Evolutionary conservation across 2,797 vertebrate genomes (phyloP).

Genomic region (Coccyzus lansbergi): DNA sequence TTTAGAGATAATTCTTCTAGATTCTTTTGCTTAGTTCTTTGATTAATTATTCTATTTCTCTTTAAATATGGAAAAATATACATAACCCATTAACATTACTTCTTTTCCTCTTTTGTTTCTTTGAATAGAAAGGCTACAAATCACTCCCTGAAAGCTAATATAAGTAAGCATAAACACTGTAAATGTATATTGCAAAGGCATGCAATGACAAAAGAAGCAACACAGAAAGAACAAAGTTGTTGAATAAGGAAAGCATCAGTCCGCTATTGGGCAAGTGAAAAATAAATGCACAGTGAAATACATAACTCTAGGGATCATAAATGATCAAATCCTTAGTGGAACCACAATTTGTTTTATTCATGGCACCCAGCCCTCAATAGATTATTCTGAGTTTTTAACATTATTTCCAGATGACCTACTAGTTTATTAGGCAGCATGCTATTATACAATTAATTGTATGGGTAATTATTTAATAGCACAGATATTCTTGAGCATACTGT

Average conservation of each 20-base stretch:
- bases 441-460: not conserved
- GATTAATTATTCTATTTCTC: not conserved
- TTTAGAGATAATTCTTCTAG: not conserved
- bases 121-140: not conserved
- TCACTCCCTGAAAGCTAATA: not conserved
- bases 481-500: not conserved
- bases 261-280: constrained; percentile 32
- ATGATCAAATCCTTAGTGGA: constrained; percentile 10
- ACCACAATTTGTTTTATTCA: not conserved
- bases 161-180: not conserved
- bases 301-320: not conserved
- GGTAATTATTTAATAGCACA: not conserved
- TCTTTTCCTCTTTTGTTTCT: not conserved
- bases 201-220: not conserved
- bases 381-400: not conserved
- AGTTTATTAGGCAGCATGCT: not conserved
- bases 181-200: not conserved
- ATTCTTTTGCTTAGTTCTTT: not conserved
- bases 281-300: not conserved
- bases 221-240: not conserved
- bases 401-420: not conserved
- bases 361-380: not conserved
- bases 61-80: not conserved
- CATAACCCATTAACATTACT: not conserved
- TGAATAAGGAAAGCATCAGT: not conserved